Base-by-base conservation (phyloP, 2,113 vertebrate species). In the Tilapia sparmanii region DNA sequence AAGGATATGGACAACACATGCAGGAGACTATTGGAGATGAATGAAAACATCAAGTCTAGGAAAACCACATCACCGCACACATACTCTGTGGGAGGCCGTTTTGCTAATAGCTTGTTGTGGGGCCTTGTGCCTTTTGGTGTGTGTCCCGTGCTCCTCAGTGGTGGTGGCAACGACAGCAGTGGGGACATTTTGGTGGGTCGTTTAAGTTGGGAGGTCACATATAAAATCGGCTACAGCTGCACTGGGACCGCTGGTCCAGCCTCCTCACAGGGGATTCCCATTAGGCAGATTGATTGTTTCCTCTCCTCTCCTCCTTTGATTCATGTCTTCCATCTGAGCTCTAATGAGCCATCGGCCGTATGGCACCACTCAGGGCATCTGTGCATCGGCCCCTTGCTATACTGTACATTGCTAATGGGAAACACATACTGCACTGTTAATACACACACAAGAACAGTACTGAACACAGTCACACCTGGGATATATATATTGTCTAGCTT, bases 291-390 rank as follows among this genome's bases (percentile, higher is more conserved):
- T 94, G 91, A 92, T 94, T 87, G 87, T 93, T 92, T 93, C 59
- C 73, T 90, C 87, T 93, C 83, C 91, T 93, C 57, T 94, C 92
- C 90, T 94, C 92, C 95, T 96, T 96, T 97, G 96, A 97, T 96
- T 97, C 96, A 97, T 96, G 96, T 95, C 94, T 96, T 96, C 94
- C 93, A 95, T 95, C 94, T 94, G 95, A 93, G 93, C 93, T 95
- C 91, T 97, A 97, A 96, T 97, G 96, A 96, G 95, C 94, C 94
- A 90, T 91, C 88, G 93, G 92, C 96, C 96, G 94, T 96, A 96
- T 96, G 96, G 95, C 94, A 94, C 91, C 78, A 86, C 93, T 94
- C 91, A 86, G 94, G 93, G 94, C 96, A 96, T 96, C 96, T 96
- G 96, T 95, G 95, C 94, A 94, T 91, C 76, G 82, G 88, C 91